Evolutionary conservation across 2,888 invertebrate species (phyloP).

Genomic region (Argyra leucocephala): DNA sequence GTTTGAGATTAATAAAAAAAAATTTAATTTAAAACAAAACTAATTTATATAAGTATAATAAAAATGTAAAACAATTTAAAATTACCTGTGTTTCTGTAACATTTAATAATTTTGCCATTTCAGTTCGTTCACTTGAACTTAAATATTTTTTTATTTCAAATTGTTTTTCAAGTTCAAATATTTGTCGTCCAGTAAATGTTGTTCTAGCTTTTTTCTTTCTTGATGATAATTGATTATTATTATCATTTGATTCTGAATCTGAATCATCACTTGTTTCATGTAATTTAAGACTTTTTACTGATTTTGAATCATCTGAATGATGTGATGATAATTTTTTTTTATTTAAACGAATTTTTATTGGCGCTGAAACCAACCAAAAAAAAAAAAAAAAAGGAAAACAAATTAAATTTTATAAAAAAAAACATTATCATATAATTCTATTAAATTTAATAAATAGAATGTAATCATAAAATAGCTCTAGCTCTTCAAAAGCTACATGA

Average conservation of each 20-base stretch:
- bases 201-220: slow-evolving; percentile 83
- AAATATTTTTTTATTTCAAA: slow-evolving; percentile 94
- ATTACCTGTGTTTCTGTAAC: slow-evolving; percentile 94
- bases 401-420: no score
- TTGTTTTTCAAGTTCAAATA: slow-evolving; percentile 92
- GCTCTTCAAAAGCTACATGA: no score
- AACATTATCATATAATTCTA: no score
- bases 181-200: slow-evolving; percentile 90
- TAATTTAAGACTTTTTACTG: slow-evolving; percentile 23
- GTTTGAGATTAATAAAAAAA: no score
- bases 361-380: neutral
- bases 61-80: no score
- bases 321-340: neutral
- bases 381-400: neutral
- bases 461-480: no score
- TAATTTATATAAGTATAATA: no score
- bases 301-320: slow-evolving; percentile 9
- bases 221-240: slow-evolving; percentile 37
- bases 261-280: slow-evolving; percentile 45
- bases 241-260: slow-evolving; percentile 48
- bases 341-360: neutral
- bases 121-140: slow-evolving; percentile 85
- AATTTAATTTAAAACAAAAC: no score
- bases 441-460: no score
- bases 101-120: slow-evolving; percentile 86